Conservation (phyloP, 2,888 invertebrate genomes). For the Pollenia amentaria region DNA sequence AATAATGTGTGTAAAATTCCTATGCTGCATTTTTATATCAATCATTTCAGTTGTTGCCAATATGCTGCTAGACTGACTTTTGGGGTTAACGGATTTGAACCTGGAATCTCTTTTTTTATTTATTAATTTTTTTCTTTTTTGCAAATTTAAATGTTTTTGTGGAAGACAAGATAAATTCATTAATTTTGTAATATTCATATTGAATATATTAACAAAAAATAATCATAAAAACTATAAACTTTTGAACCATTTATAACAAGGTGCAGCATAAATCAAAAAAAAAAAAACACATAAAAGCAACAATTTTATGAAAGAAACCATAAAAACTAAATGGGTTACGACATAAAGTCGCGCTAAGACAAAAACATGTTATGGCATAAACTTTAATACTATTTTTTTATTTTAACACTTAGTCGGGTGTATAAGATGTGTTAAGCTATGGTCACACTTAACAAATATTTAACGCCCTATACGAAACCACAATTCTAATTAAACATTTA, state of each 20-base stretch:
- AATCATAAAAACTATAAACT: constrained; percentile 13
- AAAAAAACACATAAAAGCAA: background rate
- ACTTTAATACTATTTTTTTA: background rate
- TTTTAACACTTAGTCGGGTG: no score
- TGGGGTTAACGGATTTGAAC: constrained; percentile 18
- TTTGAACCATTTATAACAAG: constrained; percentile 11
- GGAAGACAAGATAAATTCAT: background rate
- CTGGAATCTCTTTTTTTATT: constrained; percentile 23
- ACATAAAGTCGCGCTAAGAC: background rate
- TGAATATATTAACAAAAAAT: constrained; percentile 41
- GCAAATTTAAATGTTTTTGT: background rate
- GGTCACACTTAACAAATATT: no score
- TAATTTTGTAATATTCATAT: constrained; percentile 40
- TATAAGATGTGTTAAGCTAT: no score
- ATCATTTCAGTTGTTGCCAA: constrained; percentile 25
- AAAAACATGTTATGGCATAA: background rate
- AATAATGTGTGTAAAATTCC: constrained; percentile 8
- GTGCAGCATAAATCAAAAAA: constrained; percentile 38
- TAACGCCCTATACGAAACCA: no score
- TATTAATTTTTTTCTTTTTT: background rate
- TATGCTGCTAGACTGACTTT: background rate
- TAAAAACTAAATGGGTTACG: constrained; percentile 4
- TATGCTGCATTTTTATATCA: constrained; percentile 17
- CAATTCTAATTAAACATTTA: no score
- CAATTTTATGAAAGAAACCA: background rate